Conservation (phyloP, 1,140 invertebrate species). For the Acyrthosiphon pisum region DNA sequence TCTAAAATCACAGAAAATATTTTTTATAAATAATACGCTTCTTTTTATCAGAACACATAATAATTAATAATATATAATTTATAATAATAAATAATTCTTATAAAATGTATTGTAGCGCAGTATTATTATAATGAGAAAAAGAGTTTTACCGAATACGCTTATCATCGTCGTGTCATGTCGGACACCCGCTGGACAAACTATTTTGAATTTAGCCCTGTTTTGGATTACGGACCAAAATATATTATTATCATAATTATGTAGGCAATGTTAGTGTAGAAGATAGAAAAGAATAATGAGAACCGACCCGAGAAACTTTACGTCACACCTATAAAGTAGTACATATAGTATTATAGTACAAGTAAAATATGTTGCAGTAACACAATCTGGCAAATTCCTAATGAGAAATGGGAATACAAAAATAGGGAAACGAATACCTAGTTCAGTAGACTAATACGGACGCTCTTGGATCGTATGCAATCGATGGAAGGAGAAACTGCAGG, state of each 20-base stretch:
- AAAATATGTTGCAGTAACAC: background rate
- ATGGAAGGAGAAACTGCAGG: background rate
- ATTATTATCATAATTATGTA: background rate
- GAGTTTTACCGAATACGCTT: background rate
- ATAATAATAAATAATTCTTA: conserved; percentile 24
- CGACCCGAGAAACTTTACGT: background rate
- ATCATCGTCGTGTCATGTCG: background rate
- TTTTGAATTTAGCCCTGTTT: background rate
- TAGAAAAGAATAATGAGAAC: background rate
- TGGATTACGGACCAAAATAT: background rate
- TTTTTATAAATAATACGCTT: conserved; percentile 39
- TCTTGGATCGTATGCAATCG: background rate
- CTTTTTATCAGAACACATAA: background rate
- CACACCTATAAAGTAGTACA: background rate
- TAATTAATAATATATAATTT: conserved; percentile 11
- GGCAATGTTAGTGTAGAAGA: no score
- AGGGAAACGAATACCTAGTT: background rate
- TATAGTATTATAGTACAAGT: background rate
- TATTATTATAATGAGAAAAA: background rate
- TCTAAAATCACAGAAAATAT: conserved; percentile 56
- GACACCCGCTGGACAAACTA: background rate
- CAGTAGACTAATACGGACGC: background rate
- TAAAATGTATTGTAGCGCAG: background rate
- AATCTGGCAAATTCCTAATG: background rate
- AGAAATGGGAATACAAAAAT: background rate